Evolutionary conservation across 2,113 vertebrate species (phyloP), one percentile per base, ranked within the genome.

Genomic region (Rissa tridactyla): DNA sequence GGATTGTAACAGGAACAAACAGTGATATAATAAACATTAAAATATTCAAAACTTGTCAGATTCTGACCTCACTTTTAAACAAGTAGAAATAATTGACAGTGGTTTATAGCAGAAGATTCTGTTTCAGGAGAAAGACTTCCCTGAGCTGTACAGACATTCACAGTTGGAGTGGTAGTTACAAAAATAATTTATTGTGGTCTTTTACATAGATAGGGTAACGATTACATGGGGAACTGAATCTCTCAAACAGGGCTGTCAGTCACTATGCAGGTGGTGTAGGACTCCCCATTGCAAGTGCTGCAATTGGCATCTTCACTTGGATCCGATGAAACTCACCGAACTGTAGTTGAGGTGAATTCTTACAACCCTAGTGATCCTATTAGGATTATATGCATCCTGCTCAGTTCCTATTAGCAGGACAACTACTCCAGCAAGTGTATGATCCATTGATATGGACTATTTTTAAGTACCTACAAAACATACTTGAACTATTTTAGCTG

Each of bases 201-300:
- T 82, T 61, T 65, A 4, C 20, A 54, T 5, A 26, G 38, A 12
- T 13, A 34, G 16, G 5, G 3, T 46, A n/a, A 32, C 27, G 25
- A 3, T 62, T 61, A 42, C 0, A 0, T 13, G 26, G 21, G 6
- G 30, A 79, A 55, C 3, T 8, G 42, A 40, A 46, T 62, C 12
- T 73, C 23, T 85, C 38, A 57, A 75, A 29, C 1, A 11, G 30
- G 47, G 7, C 30, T 58, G 11, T 42, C 32, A 51, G 17, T 34
- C 30, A 64, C n/a, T n/a, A 2, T 2, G 15, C 16, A 88, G 40
- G 40, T 13, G 5, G 2, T n/a, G 15, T 49, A 66, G 18, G 36
- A 34, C 34, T 57, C 12, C 4, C 8, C 10, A 23, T 3, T 70
- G 49, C 21, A 81, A 54, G 8, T 3, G 0, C 15, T 62, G 46